Evolutionary conservation across 2,797 vertebrate genomes (phyloP).

Genomic region (Myotis myotis): DNA sequence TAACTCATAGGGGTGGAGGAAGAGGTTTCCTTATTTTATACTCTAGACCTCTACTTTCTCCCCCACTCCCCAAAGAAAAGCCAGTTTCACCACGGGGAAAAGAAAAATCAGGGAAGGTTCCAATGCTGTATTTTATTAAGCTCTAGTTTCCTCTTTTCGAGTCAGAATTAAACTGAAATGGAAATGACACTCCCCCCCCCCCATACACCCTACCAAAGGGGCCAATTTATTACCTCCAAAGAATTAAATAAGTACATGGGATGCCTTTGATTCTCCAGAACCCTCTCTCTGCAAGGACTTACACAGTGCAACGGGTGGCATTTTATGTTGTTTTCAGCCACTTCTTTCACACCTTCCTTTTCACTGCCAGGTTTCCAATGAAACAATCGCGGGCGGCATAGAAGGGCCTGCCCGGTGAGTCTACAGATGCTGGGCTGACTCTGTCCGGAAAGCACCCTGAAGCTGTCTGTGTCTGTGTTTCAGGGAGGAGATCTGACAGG

Average conservation of each 20-base stretch:
- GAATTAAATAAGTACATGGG: constrained; percentile 19
- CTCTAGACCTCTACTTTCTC: constrained; percentile 43
- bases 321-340: constrained; percentile 40
- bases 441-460: constrained; percentile 52
- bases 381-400: not conserved
- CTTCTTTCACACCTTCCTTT: constrained; percentile 1
- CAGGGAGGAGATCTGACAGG: constrained; percentile 75
- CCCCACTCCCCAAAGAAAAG: not conserved
- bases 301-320: not conserved
- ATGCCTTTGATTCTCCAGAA: constrained; percentile 31
- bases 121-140: not conserved
- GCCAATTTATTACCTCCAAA: constrained; percentile 18
- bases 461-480: constrained; percentile 74
- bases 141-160: constrained; percentile 22
- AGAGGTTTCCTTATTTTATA: not conserved
- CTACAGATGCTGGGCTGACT: not conserved
- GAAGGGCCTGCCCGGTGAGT: constrained; percentile 39
- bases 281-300: constrained; percentile 3
- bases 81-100: not conserved
- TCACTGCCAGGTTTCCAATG: constrained; percentile 19
- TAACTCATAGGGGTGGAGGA: not conserved
- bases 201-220: not conserved
- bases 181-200: not conserved
- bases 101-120: not conserved
- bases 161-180: constrained; percentile 40